These are phyloP conservation scores for Ptychochromis oligacanthus DNA, from an alignment of 2,113 vertebrate genomes.

Conservation along the genomic window DNA sequence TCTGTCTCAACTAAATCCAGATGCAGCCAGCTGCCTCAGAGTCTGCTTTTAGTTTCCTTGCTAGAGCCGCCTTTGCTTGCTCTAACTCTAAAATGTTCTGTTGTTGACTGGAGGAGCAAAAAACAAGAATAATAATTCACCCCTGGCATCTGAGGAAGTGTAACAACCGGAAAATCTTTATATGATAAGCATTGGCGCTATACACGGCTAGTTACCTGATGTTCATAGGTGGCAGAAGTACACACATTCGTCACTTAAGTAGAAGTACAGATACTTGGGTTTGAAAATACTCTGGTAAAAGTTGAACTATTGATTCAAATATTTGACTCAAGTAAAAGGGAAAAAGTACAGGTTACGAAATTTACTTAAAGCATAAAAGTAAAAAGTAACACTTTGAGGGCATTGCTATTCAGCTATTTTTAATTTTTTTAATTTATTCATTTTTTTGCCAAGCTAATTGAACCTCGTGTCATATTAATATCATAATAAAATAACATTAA, in stretches of 20 bases:
- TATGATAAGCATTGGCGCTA: neutral
- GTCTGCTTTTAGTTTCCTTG: neutral
- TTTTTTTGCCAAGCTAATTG: neutral
- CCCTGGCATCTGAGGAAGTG: neutral
- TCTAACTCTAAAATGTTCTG: neutral
- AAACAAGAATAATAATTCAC: neutral
- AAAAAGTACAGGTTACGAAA: neutral
- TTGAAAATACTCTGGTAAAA: neutral
- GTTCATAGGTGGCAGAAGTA: neutral
- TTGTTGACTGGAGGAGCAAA: neutral
- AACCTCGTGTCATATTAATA: neutral
- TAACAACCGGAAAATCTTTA: neutral
- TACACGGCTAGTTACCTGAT: neutral
- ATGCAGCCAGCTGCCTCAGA: slow-evolving; percentile 3
- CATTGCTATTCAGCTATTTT: neutral
- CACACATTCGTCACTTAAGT: neutral
- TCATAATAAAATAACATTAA: no score
- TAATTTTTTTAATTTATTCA: neutral
- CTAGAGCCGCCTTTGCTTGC: neutral
- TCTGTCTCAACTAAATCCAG: neutral
- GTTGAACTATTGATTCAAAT: neutral
- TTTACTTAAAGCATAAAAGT: neutral
- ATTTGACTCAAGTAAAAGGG: neutral
- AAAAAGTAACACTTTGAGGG: neutral
- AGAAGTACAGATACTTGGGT: neutral